Conservation (phyloP, 2,113 vertebrate genomes). For the Thermophis baileyi region DNA sequence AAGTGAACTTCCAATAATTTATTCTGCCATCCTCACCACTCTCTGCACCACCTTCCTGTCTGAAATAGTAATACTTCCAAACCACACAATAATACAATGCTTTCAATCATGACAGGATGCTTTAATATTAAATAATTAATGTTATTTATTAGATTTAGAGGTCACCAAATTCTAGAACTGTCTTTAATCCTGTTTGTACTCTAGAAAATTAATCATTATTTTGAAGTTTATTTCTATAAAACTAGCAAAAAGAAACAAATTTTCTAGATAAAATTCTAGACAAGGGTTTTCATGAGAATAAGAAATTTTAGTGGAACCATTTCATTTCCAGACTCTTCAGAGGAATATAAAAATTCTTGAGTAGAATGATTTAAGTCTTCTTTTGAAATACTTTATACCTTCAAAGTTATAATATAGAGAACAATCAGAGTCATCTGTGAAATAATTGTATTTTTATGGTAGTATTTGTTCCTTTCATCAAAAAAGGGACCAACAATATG, state of each 20-base stretch:
- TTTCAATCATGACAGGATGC: no score
- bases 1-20: no score
- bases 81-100: no score
- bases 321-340: neutral
- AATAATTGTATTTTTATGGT: neutral
- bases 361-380: neutral
- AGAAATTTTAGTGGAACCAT: neutral
- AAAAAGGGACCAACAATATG: neutral
- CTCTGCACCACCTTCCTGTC: no score
- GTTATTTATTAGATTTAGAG: neutral
- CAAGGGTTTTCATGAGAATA: neutral
- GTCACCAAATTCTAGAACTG: neutral
- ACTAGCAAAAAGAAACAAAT: neutral
- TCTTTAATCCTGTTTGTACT: neutral
- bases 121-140: neutral
- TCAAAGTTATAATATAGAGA: neutral
- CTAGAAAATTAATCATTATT: neutral
- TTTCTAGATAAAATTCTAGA: neutral
- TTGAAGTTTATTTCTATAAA: neutral
- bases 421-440: neutral
- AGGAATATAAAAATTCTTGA: neutral
- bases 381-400: neutral
- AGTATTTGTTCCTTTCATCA: neutral
- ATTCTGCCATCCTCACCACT: no score
- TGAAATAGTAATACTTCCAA: no score